A percentile compares a stretch with the other conserved stretches of the same genome.
Evolutionary conservation across 2,113 vertebrate species (phyloP).

Genomic region (Marmota monax): DNA sequence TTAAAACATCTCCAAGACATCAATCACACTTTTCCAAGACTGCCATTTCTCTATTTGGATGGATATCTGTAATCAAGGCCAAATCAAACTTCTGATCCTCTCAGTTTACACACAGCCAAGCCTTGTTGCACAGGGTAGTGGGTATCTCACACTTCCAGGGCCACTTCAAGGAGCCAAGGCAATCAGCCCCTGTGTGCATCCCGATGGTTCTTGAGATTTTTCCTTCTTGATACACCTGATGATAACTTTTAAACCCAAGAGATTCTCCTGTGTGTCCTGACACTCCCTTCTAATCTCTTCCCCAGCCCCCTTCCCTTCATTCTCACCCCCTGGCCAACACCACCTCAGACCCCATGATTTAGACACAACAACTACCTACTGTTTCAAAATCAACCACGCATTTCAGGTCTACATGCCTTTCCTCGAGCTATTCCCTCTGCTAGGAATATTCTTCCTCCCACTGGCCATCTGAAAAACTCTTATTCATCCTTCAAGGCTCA

Average conservation of each 20-base stretch:
- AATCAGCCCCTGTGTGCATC: background rate
- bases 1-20: background rate
- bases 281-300: background rate
- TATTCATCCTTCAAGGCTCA: background rate
- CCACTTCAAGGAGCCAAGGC: background rate
- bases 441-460: background rate
- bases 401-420: background rate
- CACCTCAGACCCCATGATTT: background rate
- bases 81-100: background rate
- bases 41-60: background rate
- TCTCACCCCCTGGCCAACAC: background rate
- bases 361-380: background rate
- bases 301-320: rapidly evolving
- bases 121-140: background rate
- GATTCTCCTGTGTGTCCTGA: background rate
- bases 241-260: background rate
- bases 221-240: background rate
- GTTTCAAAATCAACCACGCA: background rate
- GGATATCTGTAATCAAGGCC: background rate
- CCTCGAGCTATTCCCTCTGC: background rate
- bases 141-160: too few relatives aligned
- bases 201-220: background rate
- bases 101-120: background rate
- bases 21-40: background rate
- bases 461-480: background rate